Percentiles rank a stretch among this genome's conserved stretches.
Conservation (phyloP, 1,140 invertebrate species). For the Drosophila pseudoobscura region DNA sequence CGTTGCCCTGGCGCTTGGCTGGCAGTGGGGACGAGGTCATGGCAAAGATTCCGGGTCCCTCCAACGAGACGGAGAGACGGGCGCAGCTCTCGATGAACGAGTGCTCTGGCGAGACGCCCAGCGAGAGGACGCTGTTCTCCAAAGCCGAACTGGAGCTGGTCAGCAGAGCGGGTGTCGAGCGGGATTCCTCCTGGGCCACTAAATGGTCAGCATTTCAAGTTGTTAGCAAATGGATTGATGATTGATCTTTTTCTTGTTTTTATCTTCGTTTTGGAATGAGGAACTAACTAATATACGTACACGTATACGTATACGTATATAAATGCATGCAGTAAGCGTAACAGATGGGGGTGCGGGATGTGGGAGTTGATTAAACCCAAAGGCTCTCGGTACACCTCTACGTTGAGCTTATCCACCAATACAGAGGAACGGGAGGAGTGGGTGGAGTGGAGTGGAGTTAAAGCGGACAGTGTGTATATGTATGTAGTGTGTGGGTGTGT, state of each 20-base stretch:
- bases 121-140: constrained; percentile 85
- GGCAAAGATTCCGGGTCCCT: constrained; percentile 84
- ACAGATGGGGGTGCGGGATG: constrained; percentile 1
- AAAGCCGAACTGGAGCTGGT: constrained; percentile 86
- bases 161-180: constrained; percentile 91
- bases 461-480: constrained; percentile 25
- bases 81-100: constrained; percentile 93
- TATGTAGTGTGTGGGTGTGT: not conserved
- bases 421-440: too few species aligned
- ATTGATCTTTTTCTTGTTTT: constrained; percentile 12
- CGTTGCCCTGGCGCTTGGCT: constrained; percentile 54
- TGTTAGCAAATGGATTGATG: constrained; percentile 44
- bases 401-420: constrained; percentile 36
- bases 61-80: constrained; percentile 92
- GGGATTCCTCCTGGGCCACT: constrained; percentile 90
- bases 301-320: too few species aligned
- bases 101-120: constrained; percentile 93
- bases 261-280: constrained; percentile 2
- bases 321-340: constrained; percentile 33
- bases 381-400: constrained; percentile 18
- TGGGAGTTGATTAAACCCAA: not conserved
- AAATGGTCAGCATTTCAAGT: constrained; percentile 41
- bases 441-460: constrained; percentile 32
- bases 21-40: constrained; percentile 79
- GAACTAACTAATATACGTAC: constrained; percentile 5